phyloP scores from a whole-genome alignment of 2,888 invertebrate genomes.

The Nematopogon swammerdamellus region DNA sequence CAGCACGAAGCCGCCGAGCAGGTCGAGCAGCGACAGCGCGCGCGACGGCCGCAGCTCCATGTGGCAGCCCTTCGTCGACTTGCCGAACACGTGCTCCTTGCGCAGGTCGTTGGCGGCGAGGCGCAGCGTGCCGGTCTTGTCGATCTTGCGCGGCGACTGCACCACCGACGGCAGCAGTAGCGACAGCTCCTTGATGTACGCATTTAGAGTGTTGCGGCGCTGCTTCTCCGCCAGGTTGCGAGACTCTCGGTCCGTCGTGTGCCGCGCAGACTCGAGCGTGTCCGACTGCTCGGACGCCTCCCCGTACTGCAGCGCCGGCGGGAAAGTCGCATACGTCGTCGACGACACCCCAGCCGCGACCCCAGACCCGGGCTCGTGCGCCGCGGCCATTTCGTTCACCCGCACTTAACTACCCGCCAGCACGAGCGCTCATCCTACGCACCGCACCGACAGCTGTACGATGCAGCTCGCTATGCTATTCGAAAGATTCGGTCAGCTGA shows the following conservation, averaged over 20 bases:
- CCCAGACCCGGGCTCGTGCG: neutral
- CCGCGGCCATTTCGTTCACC: neutral
- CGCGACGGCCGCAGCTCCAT: constrained; percentile 51
- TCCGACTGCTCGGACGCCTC: neutral
- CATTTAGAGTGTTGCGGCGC: constrained; percentile 85
- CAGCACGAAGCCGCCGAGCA: constrained; percentile 76
- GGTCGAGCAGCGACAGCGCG: constrained; percentile 61
- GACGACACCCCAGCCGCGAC: neutral
- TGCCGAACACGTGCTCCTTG: constrained; percentile 68
- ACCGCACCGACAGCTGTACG: neutral
- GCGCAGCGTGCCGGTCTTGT: constrained; percentile 87
- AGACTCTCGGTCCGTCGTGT: constrained; percentile 73
- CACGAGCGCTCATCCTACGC: neutral
- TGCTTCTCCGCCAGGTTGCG: constrained; percentile 90
- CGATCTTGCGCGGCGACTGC: constrained; percentile 77
- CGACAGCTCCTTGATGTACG: constrained; percentile 78
- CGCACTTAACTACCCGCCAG: neutral
- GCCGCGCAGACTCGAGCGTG: constrained; percentile 15
- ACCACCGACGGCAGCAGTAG: constrained; percentile 80
- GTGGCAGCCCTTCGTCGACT: constrained; percentile 45
- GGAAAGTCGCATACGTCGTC: neutral
- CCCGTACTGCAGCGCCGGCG: neutral
- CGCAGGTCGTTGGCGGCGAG: constrained; percentile 83
- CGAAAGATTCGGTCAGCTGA: neutral
- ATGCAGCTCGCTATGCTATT: too few relatives aligned